Evolutionary conservation across 2,888 invertebrate genomes (phyloP).

Genomic region (Congeria kusceri): DNA sequence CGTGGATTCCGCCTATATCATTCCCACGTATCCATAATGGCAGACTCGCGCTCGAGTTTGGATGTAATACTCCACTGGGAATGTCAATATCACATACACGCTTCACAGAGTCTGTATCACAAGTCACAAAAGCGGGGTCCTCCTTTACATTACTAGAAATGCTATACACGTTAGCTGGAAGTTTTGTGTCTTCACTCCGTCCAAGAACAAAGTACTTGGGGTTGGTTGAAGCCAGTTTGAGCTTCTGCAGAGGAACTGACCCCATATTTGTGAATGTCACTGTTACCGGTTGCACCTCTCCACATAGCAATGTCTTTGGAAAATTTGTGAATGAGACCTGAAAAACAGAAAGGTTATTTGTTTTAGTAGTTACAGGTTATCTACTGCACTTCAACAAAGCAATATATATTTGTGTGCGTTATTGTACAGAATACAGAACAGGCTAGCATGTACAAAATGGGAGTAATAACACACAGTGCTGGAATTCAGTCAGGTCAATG

Average conservation of each 20-base stretch:
- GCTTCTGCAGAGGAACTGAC: conserved; percentile 86
- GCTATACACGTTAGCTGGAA: conserved; percentile 76
- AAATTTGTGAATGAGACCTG: conserved; percentile 91
- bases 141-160: neutral
- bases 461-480: too few species aligned
- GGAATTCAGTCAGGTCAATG: too few species aligned
- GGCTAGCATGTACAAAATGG: too few species aligned
- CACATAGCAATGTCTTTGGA: conserved; percentile 89
- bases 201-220: conserved; percentile 89
- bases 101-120: conserved; percentile 46
- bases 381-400: too few species aligned
- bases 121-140: conserved; percentile 11
- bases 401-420: too few species aligned
- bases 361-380: too few species aligned
- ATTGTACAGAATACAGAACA: too few species aligned
- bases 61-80: conserved; percentile 85
- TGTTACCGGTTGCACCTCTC: conserved; percentile 90
- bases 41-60: conserved; percentile 87
- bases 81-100: conserved; percentile 78
- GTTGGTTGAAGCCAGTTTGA: conserved; percentile 89
- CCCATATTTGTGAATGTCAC: conserved; percentile 90
- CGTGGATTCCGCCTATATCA: conserved; percentile 88
- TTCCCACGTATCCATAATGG: conserved; percentile 91
- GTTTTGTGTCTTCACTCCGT: conserved; percentile 71
- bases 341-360: conserved; percentile 22